Conservation (phyloP, 2,888 invertebrate genomes). For the Megaustenia siamemsis region DNA sequence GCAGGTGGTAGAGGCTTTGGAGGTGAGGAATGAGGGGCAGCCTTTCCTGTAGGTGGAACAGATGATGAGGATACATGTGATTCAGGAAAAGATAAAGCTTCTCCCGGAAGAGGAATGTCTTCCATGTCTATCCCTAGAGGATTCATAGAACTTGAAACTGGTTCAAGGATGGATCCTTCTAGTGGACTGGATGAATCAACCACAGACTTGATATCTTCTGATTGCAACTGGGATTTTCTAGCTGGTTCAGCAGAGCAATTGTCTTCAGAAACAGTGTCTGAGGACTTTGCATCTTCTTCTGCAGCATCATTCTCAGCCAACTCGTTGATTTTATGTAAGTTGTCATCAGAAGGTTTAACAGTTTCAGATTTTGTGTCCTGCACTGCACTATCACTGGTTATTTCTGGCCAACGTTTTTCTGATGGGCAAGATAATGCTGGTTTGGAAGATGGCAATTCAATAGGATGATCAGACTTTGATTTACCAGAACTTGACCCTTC, state of each 20-base stretch:
- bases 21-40: background rate
- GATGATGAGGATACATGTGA: constrained; percentile 11
- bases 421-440: background rate
- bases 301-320: background rate
- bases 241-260: background rate
- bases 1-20: constrained; percentile 28
- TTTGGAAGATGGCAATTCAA: background rate
- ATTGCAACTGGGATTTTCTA: background rate
- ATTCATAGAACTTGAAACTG: background rate
- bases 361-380: background rate
- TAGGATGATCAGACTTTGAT: background rate
- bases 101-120: constrained; percentile 44
- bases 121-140: constrained; percentile 19
- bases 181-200: too few relatives aligned
- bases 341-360: background rate
- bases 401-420: background rate
- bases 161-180: background rate
- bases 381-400: background rate
- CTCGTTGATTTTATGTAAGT: background rate
- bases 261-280: background rate
- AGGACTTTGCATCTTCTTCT: background rate
- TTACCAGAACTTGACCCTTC: background rate
- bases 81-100: background rate
- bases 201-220: background rate
- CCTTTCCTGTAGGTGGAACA: background rate